These are phyloP conservation scores for Heliconius ismenius DNA, from an alignment of 2,888 invertebrate genomes.

Conservation along the genomic window DNA sequence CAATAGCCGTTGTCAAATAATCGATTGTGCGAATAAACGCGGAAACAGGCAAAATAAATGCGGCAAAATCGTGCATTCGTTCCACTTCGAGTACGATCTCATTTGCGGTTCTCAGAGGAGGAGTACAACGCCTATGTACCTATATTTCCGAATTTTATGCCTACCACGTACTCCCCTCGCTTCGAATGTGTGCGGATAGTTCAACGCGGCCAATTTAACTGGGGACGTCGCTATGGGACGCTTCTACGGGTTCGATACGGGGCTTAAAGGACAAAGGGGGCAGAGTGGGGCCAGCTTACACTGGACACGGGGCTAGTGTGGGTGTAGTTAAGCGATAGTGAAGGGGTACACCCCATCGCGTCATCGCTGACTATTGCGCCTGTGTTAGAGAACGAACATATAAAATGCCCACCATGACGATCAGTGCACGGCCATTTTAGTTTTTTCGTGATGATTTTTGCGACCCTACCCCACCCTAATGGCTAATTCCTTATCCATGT, in stretches of 20 bases:
- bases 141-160: conserved; percentile 80
- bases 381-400: conserved; percentile 79
- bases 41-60: conserved; percentile 51
- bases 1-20: conserved; percentile 32
- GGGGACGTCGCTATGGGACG: conserved; percentile 54
- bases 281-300: conserved; percentile 50
- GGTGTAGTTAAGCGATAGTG: conserved; percentile 73
- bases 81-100: conserved; percentile 70
- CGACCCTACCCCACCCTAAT: conserved; percentile 46
- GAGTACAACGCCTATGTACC: conserved; percentile 62
- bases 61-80: conserved; percentile 70
- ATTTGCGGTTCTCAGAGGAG: conserved; percentile 69
- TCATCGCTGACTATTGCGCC: conserved; percentile 78
- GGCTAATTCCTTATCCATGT: conserved; percentile 39
- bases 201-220: conserved; percentile 54
- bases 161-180: conserved; percentile 58
- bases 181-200: conserved; percentile 60
- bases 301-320: conserved; percentile 58
- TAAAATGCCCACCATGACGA: conserved; percentile 79
- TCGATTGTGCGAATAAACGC: conserved; percentile 37
- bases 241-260: conserved; percentile 43
- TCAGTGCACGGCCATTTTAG: conserved; percentile 72
- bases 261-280: conserved; percentile 44
- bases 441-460: conserved; percentile 56
- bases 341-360: conserved; percentile 69